Evolutionary conservation across 1,140 invertebrate genomes (phyloP).

Genomic region (Acromyrmex heyeri): DNA sequence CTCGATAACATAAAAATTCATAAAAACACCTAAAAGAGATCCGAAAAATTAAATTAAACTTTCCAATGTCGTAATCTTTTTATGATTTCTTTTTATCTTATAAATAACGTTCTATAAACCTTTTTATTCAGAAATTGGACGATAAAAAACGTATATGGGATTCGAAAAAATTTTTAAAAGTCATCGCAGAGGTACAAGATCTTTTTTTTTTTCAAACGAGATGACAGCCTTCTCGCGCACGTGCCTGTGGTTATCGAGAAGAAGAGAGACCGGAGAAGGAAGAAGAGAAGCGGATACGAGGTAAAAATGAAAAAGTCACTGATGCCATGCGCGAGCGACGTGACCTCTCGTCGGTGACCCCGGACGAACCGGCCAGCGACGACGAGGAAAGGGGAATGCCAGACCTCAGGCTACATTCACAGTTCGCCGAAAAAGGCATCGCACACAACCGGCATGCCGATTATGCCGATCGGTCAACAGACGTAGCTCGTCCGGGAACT

Average conservation of each 20-base stretch:
- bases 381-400: slow-evolving; percentile 71
- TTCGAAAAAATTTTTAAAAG: slow-evolving; percentile 24
- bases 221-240: slow-evolving; percentile 47
- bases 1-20: not conserved
- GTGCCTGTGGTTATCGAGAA: slow-evolving; percentile 54
- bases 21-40: not conserved
- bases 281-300: slow-evolving; percentile 33
- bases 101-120: not conserved
- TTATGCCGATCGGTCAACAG: slow-evolving; percentile 73
- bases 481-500: slow-evolving; percentile 66
- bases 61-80: not conserved
- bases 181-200: slow-evolving; percentile 46
- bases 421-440: slow-evolving; percentile 76
- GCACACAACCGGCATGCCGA: slow-evolving; percentile 73
- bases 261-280: slow-evolving; percentile 27
- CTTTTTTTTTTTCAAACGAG: slow-evolving; percentile 70
- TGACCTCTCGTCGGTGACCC: slow-evolving; percentile 79
- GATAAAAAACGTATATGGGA: not conserved
- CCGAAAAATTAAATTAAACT: not conserved
- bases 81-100: not conserved
- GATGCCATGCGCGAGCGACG: slow-evolving; percentile 79
- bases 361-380: slow-evolving; percentile 76
- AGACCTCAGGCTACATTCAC: slow-evolving; percentile 73
- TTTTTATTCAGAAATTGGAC: not conserved
- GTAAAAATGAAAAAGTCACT: slow-evolving; percentile 75